Evolutionary conservation across 2,888 invertebrate genomes (phyloP), one percentile per base, ranked within the genome.

Genomic region (Eupithecia inturbata): DNA sequence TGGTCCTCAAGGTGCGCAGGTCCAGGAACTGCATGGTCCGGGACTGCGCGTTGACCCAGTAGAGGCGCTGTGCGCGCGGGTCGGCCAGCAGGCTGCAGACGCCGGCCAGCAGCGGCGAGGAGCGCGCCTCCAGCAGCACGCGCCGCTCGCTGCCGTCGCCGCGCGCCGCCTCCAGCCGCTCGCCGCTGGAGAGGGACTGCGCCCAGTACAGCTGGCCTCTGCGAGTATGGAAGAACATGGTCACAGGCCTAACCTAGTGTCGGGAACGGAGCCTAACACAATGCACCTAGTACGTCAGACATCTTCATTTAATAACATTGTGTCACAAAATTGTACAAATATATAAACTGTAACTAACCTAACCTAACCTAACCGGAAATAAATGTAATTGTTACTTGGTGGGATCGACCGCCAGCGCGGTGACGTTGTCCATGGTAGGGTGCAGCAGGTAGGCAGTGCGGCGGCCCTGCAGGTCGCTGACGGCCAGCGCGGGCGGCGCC

Each of bases 351-450:
- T n/a, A n/a, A n/a, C n/a, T n/a, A n/a, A n/a, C n/a, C n/a, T n/a
- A n/a, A n/a, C n/a, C n/a, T n/a, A n/a, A n/a, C n/a, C n/a, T n/a
- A n/a, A n/a, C n/a, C n/a, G n/a, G n/a, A n/a, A 45, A n/a, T 36
- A 36, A 36, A 53, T 1, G 22, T 22, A 22, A 3, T 53, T 4
- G 10, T 53, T 33, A 82, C 84, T 81, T 76, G 72, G 19, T 86
- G 0, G 98, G 97, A 91, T 97, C 96, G 9, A 96, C 95, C 41
- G 96, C 97, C 70, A 98, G 95, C 69, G 97, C 96, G 76, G 95
- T 93, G 16, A 97, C 95, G 84, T 94, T 90, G 89, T 80, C 0
- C 96, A 95, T n/a, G 86, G 97, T 96, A 0, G 97, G 97, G 78
- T 96, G 95, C 64, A 97, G 91, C 84, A 79, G 79, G 71, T 67